A percentile compares a stretch with the other conserved stretches of the same genome.
phyloP scores from a whole-genome alignment of 2,797 vertebrate species.

The Trichosurus vulpecula region DNA sequence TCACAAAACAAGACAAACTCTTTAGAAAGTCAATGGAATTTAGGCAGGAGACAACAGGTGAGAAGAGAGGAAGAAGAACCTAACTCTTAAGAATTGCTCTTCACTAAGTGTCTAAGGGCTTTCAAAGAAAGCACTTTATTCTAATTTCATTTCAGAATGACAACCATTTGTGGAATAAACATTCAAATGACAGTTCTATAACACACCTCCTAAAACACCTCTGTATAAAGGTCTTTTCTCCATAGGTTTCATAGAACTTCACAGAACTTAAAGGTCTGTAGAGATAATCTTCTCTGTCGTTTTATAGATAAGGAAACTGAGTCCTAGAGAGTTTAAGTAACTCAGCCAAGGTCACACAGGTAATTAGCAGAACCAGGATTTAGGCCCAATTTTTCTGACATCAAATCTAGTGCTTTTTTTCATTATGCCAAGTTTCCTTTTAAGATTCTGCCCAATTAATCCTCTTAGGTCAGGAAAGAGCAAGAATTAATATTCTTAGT shows the following conservation, averaged over 20 bases:
- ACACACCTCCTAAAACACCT: not conserved
- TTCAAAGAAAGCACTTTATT: not conserved
- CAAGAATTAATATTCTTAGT: not conserved
- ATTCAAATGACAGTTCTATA: not conserved
- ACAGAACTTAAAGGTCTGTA: not conserved
- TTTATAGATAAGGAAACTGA: constrained; percentile 39
- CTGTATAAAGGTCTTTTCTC: not conserved
- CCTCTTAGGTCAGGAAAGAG: not conserved
- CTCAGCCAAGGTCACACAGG: not conserved
- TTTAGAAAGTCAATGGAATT: not conserved
- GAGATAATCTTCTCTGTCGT: not conserved
- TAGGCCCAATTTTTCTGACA: constrained; percentile 14
- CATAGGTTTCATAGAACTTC: not conserved
- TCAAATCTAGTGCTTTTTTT: not conserved
- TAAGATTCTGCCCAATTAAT: not conserved
- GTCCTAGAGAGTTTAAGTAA: not conserved
- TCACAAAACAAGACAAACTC: not conserved
- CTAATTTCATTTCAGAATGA: not conserved
- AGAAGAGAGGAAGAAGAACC: not conserved
- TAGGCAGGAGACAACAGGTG: not conserved
- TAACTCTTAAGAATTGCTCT: not conserved
- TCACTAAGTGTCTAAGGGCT: not conserved
- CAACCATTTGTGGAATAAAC: not conserved
- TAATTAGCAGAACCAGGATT: not conserved
- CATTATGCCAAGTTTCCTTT: not conserved